These are phyloP conservation scores for Mayetiola destructor DNA, from an alignment of 2,888 invertebrate species.

Conservation along the genomic window DNA sequence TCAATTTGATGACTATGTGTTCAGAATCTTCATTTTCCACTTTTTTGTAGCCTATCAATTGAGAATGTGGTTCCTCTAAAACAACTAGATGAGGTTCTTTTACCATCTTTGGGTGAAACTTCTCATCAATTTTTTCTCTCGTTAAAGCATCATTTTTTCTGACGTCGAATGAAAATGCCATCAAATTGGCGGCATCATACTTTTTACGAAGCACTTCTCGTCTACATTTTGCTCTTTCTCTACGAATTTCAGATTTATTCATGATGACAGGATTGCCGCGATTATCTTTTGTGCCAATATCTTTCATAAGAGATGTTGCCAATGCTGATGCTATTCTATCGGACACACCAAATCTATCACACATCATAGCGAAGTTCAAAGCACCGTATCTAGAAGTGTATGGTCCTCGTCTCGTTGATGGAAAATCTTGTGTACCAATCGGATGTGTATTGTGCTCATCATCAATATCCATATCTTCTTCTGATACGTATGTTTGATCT, in stretches of 20 bases:
- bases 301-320: conserved; percentile 2
- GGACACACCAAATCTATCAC: conserved; percentile 2
- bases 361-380: neutral
- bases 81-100: conserved; percentile 10
- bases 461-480: neutral
- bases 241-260: neutral
- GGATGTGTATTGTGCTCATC: neutral
- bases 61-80: neutral
- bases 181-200: neutral
- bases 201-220: neutral
- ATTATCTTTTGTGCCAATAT: neutral
- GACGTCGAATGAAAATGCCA: conserved; percentile 4
- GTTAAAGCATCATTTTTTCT: conserved; percentile 10
- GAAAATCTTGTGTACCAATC: too few relatives aligned
- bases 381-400: neutral
- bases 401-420: neutral
- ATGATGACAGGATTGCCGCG: neutral
- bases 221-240: neutral
- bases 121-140: neutral
- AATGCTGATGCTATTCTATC: neutral
- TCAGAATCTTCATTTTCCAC: neutral
- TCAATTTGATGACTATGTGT: neutral
- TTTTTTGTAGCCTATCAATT: neutral
- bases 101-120: neutral
- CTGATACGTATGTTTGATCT: conserved; percentile 1